Base-by-base conservation (phyloP, 1,140 invertebrate species). In the Trichogramma pretiosum region DNA sequence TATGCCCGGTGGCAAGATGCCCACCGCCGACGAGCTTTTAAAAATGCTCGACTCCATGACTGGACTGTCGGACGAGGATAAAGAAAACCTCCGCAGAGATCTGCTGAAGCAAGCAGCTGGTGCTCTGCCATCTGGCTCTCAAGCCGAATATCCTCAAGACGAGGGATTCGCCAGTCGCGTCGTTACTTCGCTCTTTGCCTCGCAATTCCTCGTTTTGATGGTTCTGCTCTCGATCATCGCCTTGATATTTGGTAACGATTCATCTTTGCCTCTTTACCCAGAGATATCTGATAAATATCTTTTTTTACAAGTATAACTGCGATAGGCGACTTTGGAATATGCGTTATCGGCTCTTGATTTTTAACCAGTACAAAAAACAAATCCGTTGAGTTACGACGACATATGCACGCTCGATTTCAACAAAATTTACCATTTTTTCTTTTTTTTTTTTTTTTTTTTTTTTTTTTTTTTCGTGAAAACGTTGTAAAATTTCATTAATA, bases 21-120 rank as follows among this genome's bases (percentile, higher is more conserved):
- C 76, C 10, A 68, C 70, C 3, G 56, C 67, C 2, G 73, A 80
- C 36, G 67, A 79, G 28, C 56, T 81, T 0, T 55, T 78, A 43
- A 72, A 74, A n/a, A 61, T 79, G 59, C 57, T 81, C 22, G 70
- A 80, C 28, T 57, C 64, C 0, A 64, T 78, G 52, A 56, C 60
- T 5, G 74, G 70, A 1, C 56, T 81, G 11, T 62, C 67, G 19
- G 77, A 79, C 21, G 73, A 74, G 11, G 70, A 77, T 43, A 74
- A 71, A 17, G 72, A 70, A 13, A 68, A 68, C 32, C 49, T 81
- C 21, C 67, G 62, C 38, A 61, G 65, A 1, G 68, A 74, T 53
- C 56, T 80, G 23, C 5, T 48, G 17, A 42, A 30, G 3, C 19
- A 19, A n/a, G 18, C 16, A 18, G 10, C 1, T 19, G 16, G 9